A percentile compares a stretch with the other conserved stretches of the same genome.
Evolutionary conservation across 2,797 vertebrate species (phyloP).

Genomic region (Periophthalmus magnuspinnatus): DNA sequence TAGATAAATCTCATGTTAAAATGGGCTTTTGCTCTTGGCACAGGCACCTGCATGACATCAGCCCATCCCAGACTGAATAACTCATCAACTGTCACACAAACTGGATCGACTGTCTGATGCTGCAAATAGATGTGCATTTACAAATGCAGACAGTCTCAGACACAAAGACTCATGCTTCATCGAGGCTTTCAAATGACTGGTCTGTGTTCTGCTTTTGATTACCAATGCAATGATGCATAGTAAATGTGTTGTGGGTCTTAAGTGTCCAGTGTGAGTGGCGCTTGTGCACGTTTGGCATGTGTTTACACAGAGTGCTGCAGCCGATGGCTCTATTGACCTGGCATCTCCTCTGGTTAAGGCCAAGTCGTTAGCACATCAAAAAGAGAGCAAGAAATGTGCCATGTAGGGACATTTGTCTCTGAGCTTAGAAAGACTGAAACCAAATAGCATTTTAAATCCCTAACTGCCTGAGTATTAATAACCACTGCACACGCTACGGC

Average conservation of each 20-base stretch:
- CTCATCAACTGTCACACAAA: conserved; percentile 63
- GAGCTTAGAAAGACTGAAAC: conserved; percentile 73
- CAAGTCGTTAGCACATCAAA: conserved; percentile 59
- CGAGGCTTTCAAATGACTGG: conserved; percentile 21
- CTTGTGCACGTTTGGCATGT: conserved; percentile 26
- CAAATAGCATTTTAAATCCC: conserved; percentile 72
- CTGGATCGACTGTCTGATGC: conserved; percentile 58
- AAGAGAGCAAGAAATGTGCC: conserved; percentile 62
- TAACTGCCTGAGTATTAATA: conserved; percentile 76
- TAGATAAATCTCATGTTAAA: conserved; percentile 36
- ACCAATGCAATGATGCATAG: not conserved
- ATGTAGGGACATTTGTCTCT: conserved; percentile 77
- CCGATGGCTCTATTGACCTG: conserved; percentile 29
- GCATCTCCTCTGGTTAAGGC: conserved; percentile 31
- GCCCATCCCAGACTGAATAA: conserved; percentile 46
- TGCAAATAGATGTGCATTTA: conserved; percentile 61
- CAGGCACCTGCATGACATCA: conserved; percentile 73
- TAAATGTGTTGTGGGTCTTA: conserved; percentile 5
- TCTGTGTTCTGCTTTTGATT: not conserved
- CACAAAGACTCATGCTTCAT: conserved; percentile 53
- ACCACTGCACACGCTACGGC: conserved; percentile 37
- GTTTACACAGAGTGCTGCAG: conserved; percentile 35
- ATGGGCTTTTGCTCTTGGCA: conserved; percentile 65
- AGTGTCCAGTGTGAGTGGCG: conserved; percentile 35
- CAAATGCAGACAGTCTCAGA: conserved; percentile 54